phyloP scores from a whole-genome alignment of 2,113 vertebrate genomes.

The Haemorhous mexicanus region DNA sequence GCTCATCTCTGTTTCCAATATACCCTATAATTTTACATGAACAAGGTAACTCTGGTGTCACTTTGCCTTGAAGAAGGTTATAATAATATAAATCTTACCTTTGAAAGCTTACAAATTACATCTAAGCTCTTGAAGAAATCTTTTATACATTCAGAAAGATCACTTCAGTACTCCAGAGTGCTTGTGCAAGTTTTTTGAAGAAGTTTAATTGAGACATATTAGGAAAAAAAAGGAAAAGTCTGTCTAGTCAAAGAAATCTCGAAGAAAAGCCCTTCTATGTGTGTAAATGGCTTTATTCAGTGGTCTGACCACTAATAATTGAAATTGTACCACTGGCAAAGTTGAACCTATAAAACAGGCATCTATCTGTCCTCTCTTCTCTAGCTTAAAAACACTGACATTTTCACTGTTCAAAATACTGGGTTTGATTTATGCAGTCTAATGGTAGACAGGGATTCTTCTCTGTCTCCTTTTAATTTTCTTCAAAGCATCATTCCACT shows the following conservation, averaged over 20 bases:
- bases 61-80: neutral
- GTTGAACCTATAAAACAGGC: neutral
- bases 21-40: neutral
- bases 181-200: neutral
- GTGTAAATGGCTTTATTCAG: neutral
- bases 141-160: neutral
- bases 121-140: neutral
- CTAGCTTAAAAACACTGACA: neutral
- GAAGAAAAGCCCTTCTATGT: neutral
- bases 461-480: neutral
- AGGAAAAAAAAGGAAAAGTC: neutral
- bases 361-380: neutral
- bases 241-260: neutral
- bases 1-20: neutral
- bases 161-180: neutral
- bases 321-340: neutral
- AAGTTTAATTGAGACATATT: neutral
- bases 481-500: neutral
- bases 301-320: neutral
- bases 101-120: neutral
- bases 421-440: neutral
- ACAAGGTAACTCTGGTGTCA: neutral
- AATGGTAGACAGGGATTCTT: neutral
- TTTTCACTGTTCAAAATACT: neutral
- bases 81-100: neutral